Evolutionary conservation across 37 sponge, comb jelly and placozoan species (phyloP).

Genomic region (Aphrocallistes beatrix): DNA sequence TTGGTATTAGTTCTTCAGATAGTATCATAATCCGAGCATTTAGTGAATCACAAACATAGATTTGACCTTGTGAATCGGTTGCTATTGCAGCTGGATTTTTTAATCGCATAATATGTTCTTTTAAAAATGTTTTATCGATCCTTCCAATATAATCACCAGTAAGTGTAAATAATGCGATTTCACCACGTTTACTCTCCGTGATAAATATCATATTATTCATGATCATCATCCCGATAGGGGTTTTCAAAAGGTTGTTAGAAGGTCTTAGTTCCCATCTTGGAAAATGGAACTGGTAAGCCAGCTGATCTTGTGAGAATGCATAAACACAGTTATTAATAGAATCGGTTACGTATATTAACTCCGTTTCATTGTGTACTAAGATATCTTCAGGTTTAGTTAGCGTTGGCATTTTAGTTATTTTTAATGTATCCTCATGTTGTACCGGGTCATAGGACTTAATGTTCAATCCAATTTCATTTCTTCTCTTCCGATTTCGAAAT

Average conservation of each 20-base stretch:
- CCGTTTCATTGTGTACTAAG: neutral
- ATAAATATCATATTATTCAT: neutral
- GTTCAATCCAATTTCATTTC: neutral
- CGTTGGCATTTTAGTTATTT: neutral
- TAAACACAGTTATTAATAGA: neutral
- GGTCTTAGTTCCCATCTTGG: constrained; percentile 1
- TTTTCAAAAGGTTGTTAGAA: neutral
- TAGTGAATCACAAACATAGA: neutral
- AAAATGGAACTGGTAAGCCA: neutral
- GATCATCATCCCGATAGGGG: neutral
- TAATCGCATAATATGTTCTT: neutral
- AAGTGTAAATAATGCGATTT: neutral
- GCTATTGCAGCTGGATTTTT: neutral
- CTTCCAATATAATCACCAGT: neutral
- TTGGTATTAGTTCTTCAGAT: neutral
- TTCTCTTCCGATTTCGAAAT: neutral
- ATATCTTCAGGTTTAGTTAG: neutral
- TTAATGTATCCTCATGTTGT: neutral
- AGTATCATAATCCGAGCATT: neutral
- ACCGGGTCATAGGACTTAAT: neutral
- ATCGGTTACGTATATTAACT: neutral
- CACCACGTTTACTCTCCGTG: neutral
- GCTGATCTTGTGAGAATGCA: neutral
- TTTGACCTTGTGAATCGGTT: neutral
- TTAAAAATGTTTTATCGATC: constrained; percentile 8